These are phyloP conservation scores for Pocillopora meandrina DNA, from an alignment of 92 coral and sea anemone species.

Conservation along the genomic window DNA sequence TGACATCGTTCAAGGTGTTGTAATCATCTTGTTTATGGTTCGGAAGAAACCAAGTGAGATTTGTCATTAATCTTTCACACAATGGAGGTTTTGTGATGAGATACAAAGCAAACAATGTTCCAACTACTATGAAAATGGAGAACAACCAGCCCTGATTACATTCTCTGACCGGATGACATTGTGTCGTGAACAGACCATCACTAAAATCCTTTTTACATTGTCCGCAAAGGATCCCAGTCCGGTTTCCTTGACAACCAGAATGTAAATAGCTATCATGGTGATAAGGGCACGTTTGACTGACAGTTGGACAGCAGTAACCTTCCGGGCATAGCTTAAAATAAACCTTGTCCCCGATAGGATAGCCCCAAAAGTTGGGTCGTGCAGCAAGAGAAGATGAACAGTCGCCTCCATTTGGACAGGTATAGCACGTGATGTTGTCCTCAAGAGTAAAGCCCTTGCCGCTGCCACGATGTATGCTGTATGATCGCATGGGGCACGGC, in stretches of 20 bases:
- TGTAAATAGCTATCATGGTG: constrained; percentile 7
- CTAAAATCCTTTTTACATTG: constrained; percentile 35
- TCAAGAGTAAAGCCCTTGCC: constrained; percentile 11
- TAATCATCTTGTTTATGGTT: neutral
- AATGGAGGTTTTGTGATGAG: constrained; percentile 43
- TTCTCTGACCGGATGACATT: neutral
- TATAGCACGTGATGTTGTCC: constrained; percentile 9
- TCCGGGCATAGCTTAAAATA: constrained; percentile 39
- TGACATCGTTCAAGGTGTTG: neutral
- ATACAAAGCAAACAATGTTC: constrained; percentile 9
- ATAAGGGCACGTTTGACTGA: constrained; percentile 26
- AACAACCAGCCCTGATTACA: constrained; percentile 30
- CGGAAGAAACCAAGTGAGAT: constrained; percentile 41
- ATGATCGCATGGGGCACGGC: constrained; percentile 31
- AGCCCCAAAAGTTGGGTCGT: constrained; percentile 51
- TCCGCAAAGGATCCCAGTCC: constrained; percentile 50
- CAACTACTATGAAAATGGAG: neutral
- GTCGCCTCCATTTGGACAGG: constrained; percentile 44
- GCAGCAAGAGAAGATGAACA: constrained; percentile 39
- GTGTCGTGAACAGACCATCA: constrained; percentile 24
- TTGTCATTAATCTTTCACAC: constrained; percentile 2
- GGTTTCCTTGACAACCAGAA: constrained; percentile 57
- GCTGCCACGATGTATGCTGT: constrained; percentile 38
- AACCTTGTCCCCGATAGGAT: constrained; percentile 18
- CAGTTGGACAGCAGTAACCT: constrained; percentile 42